Base-by-base conservation (phyloP, 2,113 vertebrate species). In the Antigone vipio region DNA sequence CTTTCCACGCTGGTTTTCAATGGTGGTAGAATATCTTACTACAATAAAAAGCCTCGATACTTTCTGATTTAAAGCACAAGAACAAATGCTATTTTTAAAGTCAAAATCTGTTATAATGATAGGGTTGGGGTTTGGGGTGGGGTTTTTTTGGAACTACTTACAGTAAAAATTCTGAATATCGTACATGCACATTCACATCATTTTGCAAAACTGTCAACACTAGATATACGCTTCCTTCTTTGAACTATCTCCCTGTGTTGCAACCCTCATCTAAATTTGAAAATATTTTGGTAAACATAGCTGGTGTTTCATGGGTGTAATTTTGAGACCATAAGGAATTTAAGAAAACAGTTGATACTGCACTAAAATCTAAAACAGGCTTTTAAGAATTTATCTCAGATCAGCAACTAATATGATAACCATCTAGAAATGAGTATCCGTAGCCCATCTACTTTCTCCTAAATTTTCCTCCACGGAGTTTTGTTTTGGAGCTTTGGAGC, bases 281-380 rank as follows among this genome's bases (percentile, higher is more conserved):
- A 97, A 95, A 94, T 95, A 97, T 94, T 96, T 92, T 95, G 72
- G 92, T 97, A 95, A 96, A 94, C 85, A 93, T 93, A 96, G 89
- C 21, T 96, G 88, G 93, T 74, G 82, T 94, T 96, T 94, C 93
- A 95, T 76, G 93, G 45, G 75, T 92, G 82, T 49, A 82, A 96
- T 83, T 88, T 78, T 83, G 66, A 96, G 85, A 90, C 63, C 96
- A 96, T 93, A 93, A 88, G 93, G 95, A 94, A 93, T 88, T 88
- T 55, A 86, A 88, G 93, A 95, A 92, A 97, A 96, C 95, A 92
- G 88, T 90, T 80, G 85, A 93, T 90, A 76, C 47, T 55, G 34
- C 50, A 85, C 85, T 88, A n/a, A 95, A 94, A 74, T 88, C 44
- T 88, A 94, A 96, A 95, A 79, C 7, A 80, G 74, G 55, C 67